phyloP scores from a whole-genome alignment of 2,113 vertebrate genomes.

The Heteronetta atricapilla region DNA sequence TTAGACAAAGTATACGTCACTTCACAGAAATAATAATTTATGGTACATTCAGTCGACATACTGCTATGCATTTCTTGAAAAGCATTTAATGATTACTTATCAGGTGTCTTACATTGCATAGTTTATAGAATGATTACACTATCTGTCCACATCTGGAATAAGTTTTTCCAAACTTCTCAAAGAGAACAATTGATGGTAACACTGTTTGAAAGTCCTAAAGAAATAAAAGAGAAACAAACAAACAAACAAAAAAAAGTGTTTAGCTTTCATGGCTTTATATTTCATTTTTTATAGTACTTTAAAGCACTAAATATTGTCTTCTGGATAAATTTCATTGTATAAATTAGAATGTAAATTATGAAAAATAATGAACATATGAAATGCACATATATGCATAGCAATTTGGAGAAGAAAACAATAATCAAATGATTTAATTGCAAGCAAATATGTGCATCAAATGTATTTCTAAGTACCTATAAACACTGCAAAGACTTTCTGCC shows the following conservation, averaged over 20 bases:
- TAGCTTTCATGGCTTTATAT: not conserved
- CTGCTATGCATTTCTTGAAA: not conserved
- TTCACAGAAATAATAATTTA: not conserved
- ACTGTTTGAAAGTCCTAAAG: slow-evolving; percentile 83
- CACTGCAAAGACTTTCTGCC: not conserved
- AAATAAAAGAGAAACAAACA: slow-evolving; percentile 34
- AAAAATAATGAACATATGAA: not conserved
- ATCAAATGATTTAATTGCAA: not conserved
- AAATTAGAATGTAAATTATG: not conserved
- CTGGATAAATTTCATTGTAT: not conserved
- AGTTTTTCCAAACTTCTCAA: slow-evolving; percentile 80
- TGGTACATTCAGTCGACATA: not conserved
- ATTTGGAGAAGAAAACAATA: not conserved
- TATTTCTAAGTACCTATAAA: not conserved
- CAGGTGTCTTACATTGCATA: not conserved
- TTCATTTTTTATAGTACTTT: not conserved
- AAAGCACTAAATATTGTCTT: not conserved
- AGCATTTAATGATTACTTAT: slow-evolving; percentile 22
- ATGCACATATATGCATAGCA: not conserved
- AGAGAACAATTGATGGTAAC: slow-evolving; percentile 78
- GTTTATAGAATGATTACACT: slow-evolving; percentile 60
- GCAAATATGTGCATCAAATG: not conserved
- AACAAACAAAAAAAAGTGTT: not conserved
- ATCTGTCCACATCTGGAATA: slow-evolving; percentile 82
- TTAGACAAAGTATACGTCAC: not conserved